A percentile compares a stretch with the other conserved stretches of the same genome.
Evolutionary conservation across 2,113 vertebrate species (phyloP).

Genomic region (Larimichthys polyactis): DNA sequence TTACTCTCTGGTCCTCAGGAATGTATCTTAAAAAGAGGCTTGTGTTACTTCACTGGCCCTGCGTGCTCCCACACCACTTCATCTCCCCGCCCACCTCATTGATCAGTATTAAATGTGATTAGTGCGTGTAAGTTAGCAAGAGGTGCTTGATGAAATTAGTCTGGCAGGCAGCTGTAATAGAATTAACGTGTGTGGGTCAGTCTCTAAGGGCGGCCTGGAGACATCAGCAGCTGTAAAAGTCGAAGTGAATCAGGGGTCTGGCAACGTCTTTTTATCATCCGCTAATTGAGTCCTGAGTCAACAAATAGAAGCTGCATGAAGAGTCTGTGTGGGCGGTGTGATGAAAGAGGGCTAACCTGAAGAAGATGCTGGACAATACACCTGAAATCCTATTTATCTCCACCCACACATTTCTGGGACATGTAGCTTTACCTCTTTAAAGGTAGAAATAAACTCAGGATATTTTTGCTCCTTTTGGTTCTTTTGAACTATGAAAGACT

Average conservation of each 20-base stretch:
- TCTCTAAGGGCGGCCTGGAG: slow-evolving; percentile 51
- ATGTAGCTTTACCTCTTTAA: not conserved
- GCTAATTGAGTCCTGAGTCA: slow-evolving; percentile 79
- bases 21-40: slow-evolving; percentile 20
- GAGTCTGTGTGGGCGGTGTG: slow-evolving; percentile 19
- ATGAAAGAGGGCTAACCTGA: not conserved
- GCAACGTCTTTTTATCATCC: slow-evolving; percentile 71
- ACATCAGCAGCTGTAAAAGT: slow-evolving; percentile 68
- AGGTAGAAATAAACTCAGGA: not conserved
- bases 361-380: not conserved
- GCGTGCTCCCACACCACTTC: slow-evolving; percentile 3
- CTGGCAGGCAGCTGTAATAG: slow-evolving; percentile 68
- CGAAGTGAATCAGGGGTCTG: slow-evolving; percentile 64
- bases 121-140: slow-evolving; percentile 56
- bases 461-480: not conserved
- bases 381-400: not conserved
- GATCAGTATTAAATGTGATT: slow-evolving; percentile 74
- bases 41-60: slow-evolving; percentile 5
- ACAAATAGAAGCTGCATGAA: slow-evolving; percentile 60
- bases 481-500: not conserved
- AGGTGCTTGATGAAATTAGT: slow-evolving; percentile 76
- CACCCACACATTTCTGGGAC: not conserved
- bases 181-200: slow-evolving; percentile 63
- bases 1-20: not conserved
- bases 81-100: slow-evolving; percentile 52